Base-by-base conservation (phyloP, 2,113 vertebrate genomes). In the Manacus vitellinus region DNA sequence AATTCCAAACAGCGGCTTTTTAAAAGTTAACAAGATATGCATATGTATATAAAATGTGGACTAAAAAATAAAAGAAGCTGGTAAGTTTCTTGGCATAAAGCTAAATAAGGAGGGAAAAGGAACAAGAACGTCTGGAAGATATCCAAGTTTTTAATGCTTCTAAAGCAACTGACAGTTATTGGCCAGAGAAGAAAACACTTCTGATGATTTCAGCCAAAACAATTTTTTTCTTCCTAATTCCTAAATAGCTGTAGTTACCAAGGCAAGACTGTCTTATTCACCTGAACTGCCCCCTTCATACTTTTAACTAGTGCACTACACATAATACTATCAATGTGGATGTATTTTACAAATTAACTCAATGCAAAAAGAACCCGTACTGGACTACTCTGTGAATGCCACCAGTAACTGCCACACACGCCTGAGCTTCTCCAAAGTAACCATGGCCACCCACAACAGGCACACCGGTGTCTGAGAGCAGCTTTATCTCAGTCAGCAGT, bases 131-230 rank as follows among this genome's bases (percentile, higher is more conserved):
- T 35, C 70, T 88, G 89, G 78, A 92, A 61, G 41, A 82, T 12
- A 71, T 41, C 68, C 94, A 97, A 55, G 23, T 35, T 63, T 76
- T 84, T 51, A 84, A 70, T 77, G 76, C 14, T 65, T 89, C 43
- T 90, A 52, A 76, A 92, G 55, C 35, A 78, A 87, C 41, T 67
- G 61, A 71, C 10, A 91, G 51, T 88, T 86, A 67, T 33, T n/a
- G 47, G 52, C 21, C 56, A 84, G 81, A 84, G 68, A 90, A 79
- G 41, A 86, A 82, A 92, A 90, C 20, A 62, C 4, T 51, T 92
- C 81, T 72, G 19, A 77, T 49, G 52, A 81, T 58, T 95, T 91
- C 74, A 91, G 89, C 33, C 81, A 89, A 93, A 96, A 88, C 51
- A 91, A 17, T 24, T 33, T 16, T 33, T 66, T 75, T 56, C n/a